Evolutionary conservation across 1,140 invertebrate genomes (phyloP).

Genomic region (Trichomalopsis sarcophagae): DNA sequence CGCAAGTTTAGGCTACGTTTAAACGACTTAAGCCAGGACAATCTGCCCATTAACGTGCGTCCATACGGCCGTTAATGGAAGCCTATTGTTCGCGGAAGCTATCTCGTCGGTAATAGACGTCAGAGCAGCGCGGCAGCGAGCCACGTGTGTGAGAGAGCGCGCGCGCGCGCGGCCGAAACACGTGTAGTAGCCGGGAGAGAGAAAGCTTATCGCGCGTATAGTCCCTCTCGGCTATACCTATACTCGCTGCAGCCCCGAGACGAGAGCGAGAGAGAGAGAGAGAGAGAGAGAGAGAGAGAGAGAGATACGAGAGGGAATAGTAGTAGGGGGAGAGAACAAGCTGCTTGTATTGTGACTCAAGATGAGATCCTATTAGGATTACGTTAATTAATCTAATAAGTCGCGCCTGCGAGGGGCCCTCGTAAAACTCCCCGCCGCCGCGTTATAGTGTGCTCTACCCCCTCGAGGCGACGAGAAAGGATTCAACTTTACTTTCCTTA

Average conservation of each 20-base stretch:
- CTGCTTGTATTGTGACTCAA: constrained; percentile 68
- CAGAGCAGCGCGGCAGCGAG: constrained; percentile 34
- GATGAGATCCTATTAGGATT: constrained; percentile 72
- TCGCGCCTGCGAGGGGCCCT: constrained; percentile 48
- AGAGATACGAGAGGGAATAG: neutral
- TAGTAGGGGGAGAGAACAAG: constrained; percentile 51
- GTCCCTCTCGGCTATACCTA: neutral
- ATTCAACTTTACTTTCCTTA: constrained; percentile 48
- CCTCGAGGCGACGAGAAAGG: constrained; percentile 17
- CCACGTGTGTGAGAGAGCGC: constrained; percentile 31
- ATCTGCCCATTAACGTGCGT: constrained; percentile 70
- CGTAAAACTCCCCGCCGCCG: constrained; percentile 33
- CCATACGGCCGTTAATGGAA: constrained; percentile 67
- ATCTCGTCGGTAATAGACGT: constrained; percentile 68
- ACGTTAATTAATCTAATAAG: constrained; percentile 71
- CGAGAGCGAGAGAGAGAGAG: neutral
- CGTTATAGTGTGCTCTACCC: constrained; percentile 8
- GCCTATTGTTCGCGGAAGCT: constrained; percentile 69
- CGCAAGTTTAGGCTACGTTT: constrained; percentile 64
- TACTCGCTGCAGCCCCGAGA: neutral
- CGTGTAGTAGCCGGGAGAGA: constrained; percentile 20
- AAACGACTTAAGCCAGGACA: constrained; percentile 68
- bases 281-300: neutral
- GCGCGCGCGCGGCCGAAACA: constrained; percentile 50
- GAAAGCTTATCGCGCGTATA: neutral